Base-by-base conservation (phyloP, 2,113 vertebrate genomes). In the Paratilapia polleni region DNA sequence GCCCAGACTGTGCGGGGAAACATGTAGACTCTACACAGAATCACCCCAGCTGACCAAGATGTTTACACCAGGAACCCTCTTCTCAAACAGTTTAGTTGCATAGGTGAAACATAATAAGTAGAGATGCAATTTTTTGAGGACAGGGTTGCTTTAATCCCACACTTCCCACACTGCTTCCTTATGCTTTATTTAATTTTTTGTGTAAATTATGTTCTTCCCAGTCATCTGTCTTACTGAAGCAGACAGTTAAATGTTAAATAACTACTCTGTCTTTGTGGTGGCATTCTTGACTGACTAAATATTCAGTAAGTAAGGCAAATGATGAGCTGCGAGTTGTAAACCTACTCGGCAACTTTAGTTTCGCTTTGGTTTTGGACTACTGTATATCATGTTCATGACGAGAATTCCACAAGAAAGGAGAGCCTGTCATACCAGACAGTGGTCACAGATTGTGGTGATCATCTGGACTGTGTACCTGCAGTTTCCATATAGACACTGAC, bases 291-390 rank as follows among this genome's bases (percentile, higher is more conserved):
- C 61, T 80, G 86, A 73, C 59, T 36, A 80, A 66, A 84, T 87
- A 84, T 73, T 77, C 56, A 85, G 59, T 41, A 38, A 80, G 0
- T 9, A 17, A 3, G 4, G 20, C 8, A 54, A 70, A 82, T 0
- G 26, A 58, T 36, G 54, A 74, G 38, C 82, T 86, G 63, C 70
- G 66, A 34, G 82, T 79, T 74, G 61, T 13, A 49, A 78, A 84
- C 41, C 2, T 19, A 6, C 57, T 77, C 4, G 0, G 4, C 41
- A 15, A 73, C 78, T 17, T 77, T 58, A 59, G 47, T 79, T 41
- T 5, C 24, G 24, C 24, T 62, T 49, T 61, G 73, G 34, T 83
- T 84, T 79, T 49, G 77, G 7, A 43, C 11, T 1, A 10, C 56
- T 26, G 60, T 66, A 73, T 76, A 57, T 41, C 1, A 10, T 68